phyloP scores from a whole-genome alignment of 2,113 vertebrate genomes.

The Castor canadensis region DNA sequence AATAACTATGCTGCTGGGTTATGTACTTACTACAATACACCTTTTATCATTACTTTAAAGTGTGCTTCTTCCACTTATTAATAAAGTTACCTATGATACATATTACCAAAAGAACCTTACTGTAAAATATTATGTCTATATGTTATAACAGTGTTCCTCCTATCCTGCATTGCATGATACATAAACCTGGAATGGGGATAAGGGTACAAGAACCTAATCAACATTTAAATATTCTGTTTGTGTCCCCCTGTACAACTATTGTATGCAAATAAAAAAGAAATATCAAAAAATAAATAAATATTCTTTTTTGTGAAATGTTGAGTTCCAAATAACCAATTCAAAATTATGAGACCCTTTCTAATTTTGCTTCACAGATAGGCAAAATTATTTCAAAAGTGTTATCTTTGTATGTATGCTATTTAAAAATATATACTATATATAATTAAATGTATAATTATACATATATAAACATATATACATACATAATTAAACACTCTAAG shows the following conservation, averaged over 20 bases:
- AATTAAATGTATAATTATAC: no score
- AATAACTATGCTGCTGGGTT: not conserved
- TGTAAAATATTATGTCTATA: not conserved
- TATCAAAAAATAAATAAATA: no score
- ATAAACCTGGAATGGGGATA: not conserved
- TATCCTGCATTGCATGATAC: not conserved
- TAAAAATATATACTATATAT: no score
- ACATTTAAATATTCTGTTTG: slow-evolving; percentile 30
- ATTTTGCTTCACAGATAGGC: not conserved
- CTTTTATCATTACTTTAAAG: not conserved
- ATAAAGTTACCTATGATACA: not conserved
- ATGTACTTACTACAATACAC: not conserved
- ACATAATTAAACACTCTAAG: not conserved
- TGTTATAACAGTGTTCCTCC: not conserved
- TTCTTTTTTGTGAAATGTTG: not conserved
- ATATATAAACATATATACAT: no score
- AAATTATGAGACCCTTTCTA: not conserved
- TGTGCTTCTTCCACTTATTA: not conserved
- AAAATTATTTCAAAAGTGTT: slow-evolving; percentile 23
- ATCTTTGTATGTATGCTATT: not conserved
- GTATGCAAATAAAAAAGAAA: no score
- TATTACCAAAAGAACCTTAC: not conserved
- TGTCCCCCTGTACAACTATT: no score
- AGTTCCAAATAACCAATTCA: slow-evolving; percentile 39
- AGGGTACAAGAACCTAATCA: not conserved